Percentiles rank a stretch among this genome's conserved stretches.
These are phyloP conservation scores for Lasioglossum oenotherae DNA, from an alignment of 2,888 invertebrate species.

Conservation along the genomic window DNA sequence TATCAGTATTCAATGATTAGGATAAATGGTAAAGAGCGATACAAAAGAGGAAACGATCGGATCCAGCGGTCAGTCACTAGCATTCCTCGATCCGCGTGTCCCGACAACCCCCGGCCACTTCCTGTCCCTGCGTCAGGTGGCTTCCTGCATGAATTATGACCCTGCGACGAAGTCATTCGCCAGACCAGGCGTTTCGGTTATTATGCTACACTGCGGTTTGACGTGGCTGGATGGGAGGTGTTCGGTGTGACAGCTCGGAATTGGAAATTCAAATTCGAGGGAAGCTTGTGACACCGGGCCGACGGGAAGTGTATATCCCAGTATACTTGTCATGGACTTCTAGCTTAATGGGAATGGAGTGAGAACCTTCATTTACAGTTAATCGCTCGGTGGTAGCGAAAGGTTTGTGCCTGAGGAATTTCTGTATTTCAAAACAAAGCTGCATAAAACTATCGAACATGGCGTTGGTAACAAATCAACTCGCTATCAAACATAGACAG, in stretches of 20 bases:
- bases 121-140: background rate
- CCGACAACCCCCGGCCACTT: constrained; percentile 4
- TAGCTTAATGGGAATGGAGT: background rate
- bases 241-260: background rate
- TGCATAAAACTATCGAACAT: too few species aligned
- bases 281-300: background rate
- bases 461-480: background rate
- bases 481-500: background rate
- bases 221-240: background rate
- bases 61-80: background rate
- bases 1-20: background rate
- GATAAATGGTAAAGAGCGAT: background rate
- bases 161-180: background rate
- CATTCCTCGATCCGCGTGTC: constrained; percentile 20
- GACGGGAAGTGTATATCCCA: background rate
- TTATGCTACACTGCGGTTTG: constrained; percentile 2
- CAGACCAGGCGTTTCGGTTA: background rate
- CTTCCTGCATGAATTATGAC: constrained; percentile 15
- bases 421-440: background rate
- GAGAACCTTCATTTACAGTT: background rate
- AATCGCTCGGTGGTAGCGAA: background rate
- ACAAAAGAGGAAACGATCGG: background rate
- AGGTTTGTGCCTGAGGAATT: background rate
- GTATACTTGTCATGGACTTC: background rate
- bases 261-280: constrained; percentile 10